phyloP scores from a whole-genome alignment of 2,797 vertebrate species.

The Chloroceryle inda region DNA sequence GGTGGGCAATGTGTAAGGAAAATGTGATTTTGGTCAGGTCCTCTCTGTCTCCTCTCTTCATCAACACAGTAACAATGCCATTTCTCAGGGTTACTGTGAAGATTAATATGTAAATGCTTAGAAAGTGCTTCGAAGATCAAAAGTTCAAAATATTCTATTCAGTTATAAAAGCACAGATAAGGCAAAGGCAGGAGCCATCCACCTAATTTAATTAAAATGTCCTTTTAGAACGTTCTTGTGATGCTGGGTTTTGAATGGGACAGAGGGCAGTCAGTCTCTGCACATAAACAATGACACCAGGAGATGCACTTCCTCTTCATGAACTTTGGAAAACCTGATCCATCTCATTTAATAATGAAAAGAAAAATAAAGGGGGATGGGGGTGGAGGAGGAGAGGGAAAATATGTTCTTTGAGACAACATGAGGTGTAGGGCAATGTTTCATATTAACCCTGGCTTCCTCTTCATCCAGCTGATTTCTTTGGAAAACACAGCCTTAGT shows the following conservation, averaged over 20 bases:
- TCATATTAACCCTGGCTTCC: slow-evolving; percentile 50
- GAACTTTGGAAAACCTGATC: slow-evolving; percentile 28
- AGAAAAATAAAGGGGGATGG: background rate
- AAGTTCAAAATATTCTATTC: background rate
- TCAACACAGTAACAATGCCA: accelerated
- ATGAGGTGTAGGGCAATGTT: slow-evolving; percentile 2
- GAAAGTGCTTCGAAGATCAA: background rate
- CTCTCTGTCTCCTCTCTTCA: background rate
- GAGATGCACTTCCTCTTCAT: background rate
- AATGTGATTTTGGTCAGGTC: background rate
- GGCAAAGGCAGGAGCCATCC: background rate
- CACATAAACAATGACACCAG: background rate
- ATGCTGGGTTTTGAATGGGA: background rate
- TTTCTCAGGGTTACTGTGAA: background rate
- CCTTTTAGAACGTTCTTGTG: background rate
- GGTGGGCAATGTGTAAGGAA: background rate
- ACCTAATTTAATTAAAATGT: background rate
- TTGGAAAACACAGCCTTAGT: slow-evolving; percentile 37
- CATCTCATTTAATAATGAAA: background rate
- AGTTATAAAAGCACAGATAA: background rate
- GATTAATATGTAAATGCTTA: background rate
- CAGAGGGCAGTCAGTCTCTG: background rate
- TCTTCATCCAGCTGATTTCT: slow-evolving; percentile 28
- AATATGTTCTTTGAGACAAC: background rate
- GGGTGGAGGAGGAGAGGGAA: background rate